These are phyloP conservation scores for Pluvialis apricaria DNA, from an alignment of 2,113 vertebrate species.

Conservation along the genomic window DNA sequence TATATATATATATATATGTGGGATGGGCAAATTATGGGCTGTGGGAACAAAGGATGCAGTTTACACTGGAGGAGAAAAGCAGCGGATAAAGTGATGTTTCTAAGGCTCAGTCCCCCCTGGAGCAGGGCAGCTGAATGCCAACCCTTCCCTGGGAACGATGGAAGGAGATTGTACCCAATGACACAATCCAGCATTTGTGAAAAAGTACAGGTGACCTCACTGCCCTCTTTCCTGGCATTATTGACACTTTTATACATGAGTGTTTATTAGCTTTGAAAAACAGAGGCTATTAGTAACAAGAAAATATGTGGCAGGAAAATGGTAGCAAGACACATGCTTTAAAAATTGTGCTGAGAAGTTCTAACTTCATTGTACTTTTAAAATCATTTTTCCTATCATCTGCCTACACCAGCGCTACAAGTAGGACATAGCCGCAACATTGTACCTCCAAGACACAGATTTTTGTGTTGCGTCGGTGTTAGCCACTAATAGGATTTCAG, in stretches of 20 bases:
- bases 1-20: not conserved
- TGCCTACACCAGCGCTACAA: not conserved
- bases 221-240: not conserved
- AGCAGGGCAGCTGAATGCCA: not conserved
- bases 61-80: not conserved
- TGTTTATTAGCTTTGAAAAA: not conserved
- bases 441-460: not conserved
- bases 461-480: not conserved
- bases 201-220: not conserved
- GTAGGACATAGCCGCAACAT: not conserved
- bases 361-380: not conserved
- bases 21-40: not conserved
- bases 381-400: not conserved
- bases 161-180: not conserved
- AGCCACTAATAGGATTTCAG: slow-evolving; percentile 46
- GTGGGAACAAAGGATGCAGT: not conserved
- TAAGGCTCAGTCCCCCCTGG: not conserved
- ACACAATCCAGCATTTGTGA: not conserved
- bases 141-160: not conserved
- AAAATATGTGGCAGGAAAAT: not conserved
- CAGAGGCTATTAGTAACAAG: not conserved
- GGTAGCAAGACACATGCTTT: not conserved
- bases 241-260: not conserved
- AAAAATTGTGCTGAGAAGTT: not conserved
- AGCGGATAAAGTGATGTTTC: not conserved